A percentile compares a stretch with the other conserved stretches of the same genome.
These are phyloP conservation scores for Rhipidura dahli DNA, from an alignment of 2,113 vertebrate genomes.

Conservation along the genomic window DNA sequence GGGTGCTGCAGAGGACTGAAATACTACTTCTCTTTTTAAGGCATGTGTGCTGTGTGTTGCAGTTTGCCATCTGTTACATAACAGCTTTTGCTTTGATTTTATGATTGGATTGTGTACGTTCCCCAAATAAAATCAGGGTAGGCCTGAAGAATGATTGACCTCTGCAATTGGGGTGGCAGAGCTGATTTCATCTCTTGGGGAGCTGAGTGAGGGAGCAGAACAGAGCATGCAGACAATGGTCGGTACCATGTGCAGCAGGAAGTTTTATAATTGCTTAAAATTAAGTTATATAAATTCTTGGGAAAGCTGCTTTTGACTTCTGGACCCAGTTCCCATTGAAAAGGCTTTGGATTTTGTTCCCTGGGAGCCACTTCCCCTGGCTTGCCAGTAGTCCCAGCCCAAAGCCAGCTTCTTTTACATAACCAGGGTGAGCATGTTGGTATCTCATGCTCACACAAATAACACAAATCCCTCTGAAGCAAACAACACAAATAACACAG, in stretches of 20 bases:
- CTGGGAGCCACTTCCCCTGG: background rate
- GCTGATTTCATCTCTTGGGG: background rate
- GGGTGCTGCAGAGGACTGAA: background rate
- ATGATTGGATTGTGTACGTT: background rate
- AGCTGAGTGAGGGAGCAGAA: background rate
- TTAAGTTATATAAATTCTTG: background rate
- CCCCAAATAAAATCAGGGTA: background rate
- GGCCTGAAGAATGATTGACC: background rate
- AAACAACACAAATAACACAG: background rate
- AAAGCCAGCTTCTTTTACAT: background rate
- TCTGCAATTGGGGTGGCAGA: background rate
- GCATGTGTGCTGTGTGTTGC: background rate
- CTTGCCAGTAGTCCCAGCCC: background rate
- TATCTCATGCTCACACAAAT: background rate
- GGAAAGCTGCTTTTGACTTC: background rate
- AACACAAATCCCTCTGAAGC: background rate
- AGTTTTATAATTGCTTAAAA: background rate
- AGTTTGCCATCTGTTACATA: background rate
- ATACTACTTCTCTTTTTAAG: background rate
- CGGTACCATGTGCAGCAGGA: background rate
- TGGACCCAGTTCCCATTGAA: background rate
- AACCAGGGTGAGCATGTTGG: background rate
- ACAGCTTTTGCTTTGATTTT: background rate
- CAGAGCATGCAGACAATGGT: accelerated
- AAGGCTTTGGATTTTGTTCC: background rate